These are phyloP conservation scores for Drosophila mayaguana DNA, from an alignment of 2,888 invertebrate species.

Conservation along the genomic window DNA sequence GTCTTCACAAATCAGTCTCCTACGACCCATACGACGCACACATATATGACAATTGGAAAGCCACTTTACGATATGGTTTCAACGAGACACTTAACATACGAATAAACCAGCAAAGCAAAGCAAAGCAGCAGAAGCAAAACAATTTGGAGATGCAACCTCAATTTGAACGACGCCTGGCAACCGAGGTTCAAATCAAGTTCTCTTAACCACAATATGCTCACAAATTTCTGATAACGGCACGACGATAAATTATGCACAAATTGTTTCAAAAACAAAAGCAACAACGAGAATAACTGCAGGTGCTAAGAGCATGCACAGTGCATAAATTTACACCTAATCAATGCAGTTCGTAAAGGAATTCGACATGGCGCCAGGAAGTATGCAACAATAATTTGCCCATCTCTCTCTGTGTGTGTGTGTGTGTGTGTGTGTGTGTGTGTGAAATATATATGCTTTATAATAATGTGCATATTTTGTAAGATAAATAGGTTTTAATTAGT, in stretches of 20 bases:
- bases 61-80: neutral
- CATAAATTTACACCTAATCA: slow-evolving; percentile 80
- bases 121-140: slow-evolving; percentile 17
- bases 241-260: slow-evolving; percentile 49
- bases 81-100: neutral
- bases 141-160: slow-evolving; percentile 34
- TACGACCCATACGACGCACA: too few relatives aligned
- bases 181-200: slow-evolving; percentile 40
- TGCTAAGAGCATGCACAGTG: slow-evolving; percentile 34
- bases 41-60: neutral
- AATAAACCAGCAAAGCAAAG: slow-evolving; percentile 9
- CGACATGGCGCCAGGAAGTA: slow-evolving; percentile 50
- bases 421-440: slow-evolving; percentile 14
- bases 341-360: slow-evolving; percentile 71
- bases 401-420: neutral
- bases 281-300: slow-evolving; percentile 9
- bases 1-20: too few relatives aligned
- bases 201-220: slow-evolving; percentile 27
- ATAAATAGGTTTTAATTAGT: slow-evolving; percentile 80
- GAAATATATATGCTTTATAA: slow-evolving; percentile 40
- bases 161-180: slow-evolving; percentile 4
- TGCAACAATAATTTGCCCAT: slow-evolving; percentile 18
- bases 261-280: slow-evolving; percentile 15
- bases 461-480: slow-evolving; percentile 60
- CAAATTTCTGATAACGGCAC: slow-evolving; percentile 26